Evolutionary conservation across 2,113 vertebrate genomes (phyloP), one percentile per base, ranked within the genome.

Genomic region (Telmatochromis brachygnathus): DNA sequence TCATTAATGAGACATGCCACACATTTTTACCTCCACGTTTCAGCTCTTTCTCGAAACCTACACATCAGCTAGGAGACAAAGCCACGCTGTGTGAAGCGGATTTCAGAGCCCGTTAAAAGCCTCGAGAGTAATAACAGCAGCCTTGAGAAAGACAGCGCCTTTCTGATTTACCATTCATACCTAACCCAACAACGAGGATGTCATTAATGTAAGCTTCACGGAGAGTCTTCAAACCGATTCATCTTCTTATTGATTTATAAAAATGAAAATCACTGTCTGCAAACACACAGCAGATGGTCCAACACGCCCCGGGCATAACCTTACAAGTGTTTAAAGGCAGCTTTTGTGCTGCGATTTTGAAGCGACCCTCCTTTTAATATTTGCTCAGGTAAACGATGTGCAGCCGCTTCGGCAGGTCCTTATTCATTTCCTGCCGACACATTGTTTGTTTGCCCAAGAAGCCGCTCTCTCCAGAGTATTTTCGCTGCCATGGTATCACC

Each of bases 401-500:
- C 7, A 3, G 4, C 70, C 49, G 73, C 84, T 79, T 56, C 65
- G 73, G 84, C 83, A 70, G 19, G 42, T 51, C 77, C 70, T 87
- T 85, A 87, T 93, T 92, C 80, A 90, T 95, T 92, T 93, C 70
- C 90, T 86, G 54, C 73, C 83, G 91, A 91, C 75, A 30, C 81
- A 21, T 28, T 89, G 91, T 88, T 91, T 93, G 93, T 92, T 93
- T 93, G 55, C 93, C 88, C 54, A 82, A 37, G 87, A 91, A 90
- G 83, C 81, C 73, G 13, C 55, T 62, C 70, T 87, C 93, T 91
- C 91, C 65, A 45, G 92, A 87, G 93, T 88, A 89, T 92, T 84
- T 53, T 21, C 26, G 90, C 92, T 92, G 88, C 90, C 86, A 94
- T 92, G 93, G 94, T 88, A 86, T 94, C 92, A 94, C 94, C 93